Conservation (phyloP, 2,888 invertebrate genomes). For the Tricholauxania praeusta region DNA sequence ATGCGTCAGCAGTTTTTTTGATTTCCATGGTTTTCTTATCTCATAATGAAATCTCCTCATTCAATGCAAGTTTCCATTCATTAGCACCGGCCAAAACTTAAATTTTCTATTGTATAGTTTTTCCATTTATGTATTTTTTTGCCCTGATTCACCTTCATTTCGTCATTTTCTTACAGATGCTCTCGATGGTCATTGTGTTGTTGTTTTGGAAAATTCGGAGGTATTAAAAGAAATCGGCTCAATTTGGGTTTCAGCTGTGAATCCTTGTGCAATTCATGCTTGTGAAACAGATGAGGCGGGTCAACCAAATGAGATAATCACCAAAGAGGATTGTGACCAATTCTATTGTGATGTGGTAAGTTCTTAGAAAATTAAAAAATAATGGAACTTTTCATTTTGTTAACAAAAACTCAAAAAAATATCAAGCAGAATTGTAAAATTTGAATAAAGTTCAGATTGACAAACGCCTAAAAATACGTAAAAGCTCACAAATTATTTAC, state of each 20-base stretch:
- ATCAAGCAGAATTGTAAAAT: neutral
- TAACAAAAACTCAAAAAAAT: neutral
- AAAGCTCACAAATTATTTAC: no score
- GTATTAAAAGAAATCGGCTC: slow-evolving; percentile 58
- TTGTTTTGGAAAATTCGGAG: slow-evolving; percentile 45
- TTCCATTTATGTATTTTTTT: neutral
- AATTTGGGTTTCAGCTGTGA: slow-evolving; percentile 58
- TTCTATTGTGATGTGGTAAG: slow-evolving; percentile 65
- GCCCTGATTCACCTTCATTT: neutral
- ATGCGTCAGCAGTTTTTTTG: no score
- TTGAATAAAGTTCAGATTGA: neutral
- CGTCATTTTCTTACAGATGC: neutral
- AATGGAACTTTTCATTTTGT: neutral
- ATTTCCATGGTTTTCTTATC: slow-evolving; percentile 6
- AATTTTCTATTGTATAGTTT: no score
- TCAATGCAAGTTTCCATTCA: neutral
- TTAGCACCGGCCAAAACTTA: no score
- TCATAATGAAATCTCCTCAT: slow-evolving; percentile 8
- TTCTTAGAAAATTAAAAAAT: no score
- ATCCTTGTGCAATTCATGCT: slow-evolving; percentile 59
- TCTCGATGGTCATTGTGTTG: slow-evolving; percentile 57
- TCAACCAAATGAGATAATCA: slow-evolving; percentile 49
- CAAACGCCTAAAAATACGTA: no score
- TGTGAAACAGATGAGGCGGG: slow-evolving; percentile 55
- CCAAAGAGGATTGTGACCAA: slow-evolving; percentile 60